Percentiles rank a stretch among this genome's conserved stretches.
Conservation (phyloP, 2,113 vertebrate genomes). For the Syngnathus typhle region DNA sequence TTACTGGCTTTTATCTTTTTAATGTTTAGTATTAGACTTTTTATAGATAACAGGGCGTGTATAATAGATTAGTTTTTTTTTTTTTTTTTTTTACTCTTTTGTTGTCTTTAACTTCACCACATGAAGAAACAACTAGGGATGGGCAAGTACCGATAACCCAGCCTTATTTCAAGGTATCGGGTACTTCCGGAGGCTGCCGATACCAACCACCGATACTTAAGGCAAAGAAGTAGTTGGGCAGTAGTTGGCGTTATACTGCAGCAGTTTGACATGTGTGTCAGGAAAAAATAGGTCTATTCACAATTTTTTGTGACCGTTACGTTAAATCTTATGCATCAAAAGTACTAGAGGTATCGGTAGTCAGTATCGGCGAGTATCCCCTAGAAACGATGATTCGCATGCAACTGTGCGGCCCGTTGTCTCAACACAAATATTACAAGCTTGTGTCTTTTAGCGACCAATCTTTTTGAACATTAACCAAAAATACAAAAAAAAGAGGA, state of each 20-base stretch:
- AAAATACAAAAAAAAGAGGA: constrained; percentile 23
- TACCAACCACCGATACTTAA: too few relatives aligned
- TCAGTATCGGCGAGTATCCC: too few relatives aligned
- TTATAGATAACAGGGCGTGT: constrained; percentile 53
- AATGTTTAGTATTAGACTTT: constrained; percentile 28
- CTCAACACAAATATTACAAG: neutral
- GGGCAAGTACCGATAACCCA: too few relatives aligned
- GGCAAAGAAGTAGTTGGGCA: too few relatives aligned
- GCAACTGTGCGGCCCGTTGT: constrained; percentile 18
- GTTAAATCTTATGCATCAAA: too few relatives aligned
- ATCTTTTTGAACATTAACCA: constrained; percentile 49
- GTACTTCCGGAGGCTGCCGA: too few relatives aligned
- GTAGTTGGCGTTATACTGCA: too few relatives aligned
- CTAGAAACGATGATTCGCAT: constrained; percentile 12
- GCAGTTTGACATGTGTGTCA: too few relatives aligned
- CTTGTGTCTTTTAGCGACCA: constrained; percentile 21
- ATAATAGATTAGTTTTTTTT: constrained; percentile 61
- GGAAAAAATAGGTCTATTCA: too few relatives aligned
- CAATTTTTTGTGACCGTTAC: too few relatives aligned
- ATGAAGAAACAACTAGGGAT: constrained; percentile 13
- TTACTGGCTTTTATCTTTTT: constrained; percentile 78
- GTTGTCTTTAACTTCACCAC: constrained; percentile 33
- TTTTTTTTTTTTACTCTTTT: constrained; percentile 37
- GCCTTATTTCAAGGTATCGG: too few relatives aligned
- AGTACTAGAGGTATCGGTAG: too few relatives aligned